A percentile compares a stretch with the other conserved stretches of the same genome.
Conservation (phyloP, 2,797 vertebrate species). For the Thripadectes ignobilis region DNA sequence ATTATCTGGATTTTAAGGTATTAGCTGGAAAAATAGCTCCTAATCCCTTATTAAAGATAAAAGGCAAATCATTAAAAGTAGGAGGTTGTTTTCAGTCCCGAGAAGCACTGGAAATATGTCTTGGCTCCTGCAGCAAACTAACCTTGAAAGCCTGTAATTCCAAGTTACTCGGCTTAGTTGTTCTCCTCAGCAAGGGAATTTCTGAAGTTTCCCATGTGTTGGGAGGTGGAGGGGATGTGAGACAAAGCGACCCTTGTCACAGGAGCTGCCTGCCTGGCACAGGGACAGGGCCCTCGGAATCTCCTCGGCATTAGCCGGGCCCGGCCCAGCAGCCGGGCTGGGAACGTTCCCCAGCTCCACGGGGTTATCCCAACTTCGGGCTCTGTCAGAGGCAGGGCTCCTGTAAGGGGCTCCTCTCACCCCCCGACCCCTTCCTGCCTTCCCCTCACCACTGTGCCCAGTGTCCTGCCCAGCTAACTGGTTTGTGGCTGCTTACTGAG, state of each 20-base stretch:
- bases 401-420: accelerated
- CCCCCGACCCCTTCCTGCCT: accelerated
- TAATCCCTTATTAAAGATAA: slow-evolving; percentile 76
- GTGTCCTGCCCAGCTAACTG: background rate
- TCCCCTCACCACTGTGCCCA: accelerated
- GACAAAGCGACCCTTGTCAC: slow-evolving; percentile 93
- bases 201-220: slow-evolving; percentile 84
- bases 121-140: slow-evolving; percentile 57
- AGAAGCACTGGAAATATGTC: slow-evolving; percentile 67
- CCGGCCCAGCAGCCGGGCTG: background rate
- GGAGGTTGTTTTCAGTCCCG: slow-evolving; percentile 64
- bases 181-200: slow-evolving; percentile 45
- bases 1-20: slow-evolving; percentile 76
- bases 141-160: slow-evolving; percentile 56
- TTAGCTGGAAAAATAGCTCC: slow-evolving; percentile 72
- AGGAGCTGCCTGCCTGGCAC: slow-evolving; percentile 80
- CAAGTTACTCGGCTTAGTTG: slow-evolving; percentile 62
- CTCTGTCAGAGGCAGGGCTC: accelerated
- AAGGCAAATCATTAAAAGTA: slow-evolving; percentile 71
- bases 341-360: accelerated
- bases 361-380: accelerated
- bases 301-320: background rate
- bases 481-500: accelerated
- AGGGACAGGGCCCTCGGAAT: slow-evolving; percentile 72
- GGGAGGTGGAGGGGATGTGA: slow-evolving; percentile 60